These are phyloP conservation scores for Epinephelus coioides DNA, from an alignment of 2,797 vertebrate genomes.

Conservation along the genomic window DNA sequence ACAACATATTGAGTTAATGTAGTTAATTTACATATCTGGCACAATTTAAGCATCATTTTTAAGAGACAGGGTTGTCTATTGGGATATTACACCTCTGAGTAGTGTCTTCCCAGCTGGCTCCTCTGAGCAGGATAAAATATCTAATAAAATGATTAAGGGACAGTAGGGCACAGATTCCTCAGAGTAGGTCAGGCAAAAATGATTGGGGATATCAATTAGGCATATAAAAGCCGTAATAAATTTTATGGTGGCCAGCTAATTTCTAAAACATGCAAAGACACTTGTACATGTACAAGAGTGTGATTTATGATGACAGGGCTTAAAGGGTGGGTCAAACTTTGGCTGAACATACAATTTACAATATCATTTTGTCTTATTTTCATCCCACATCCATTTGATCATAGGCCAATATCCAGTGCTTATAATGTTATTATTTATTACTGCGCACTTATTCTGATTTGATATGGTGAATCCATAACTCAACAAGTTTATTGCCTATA, in stretches of 20 bases:
- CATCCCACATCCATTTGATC: constrained; percentile 13
- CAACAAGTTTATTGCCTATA: neutral
- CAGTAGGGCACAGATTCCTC: neutral
- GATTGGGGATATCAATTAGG: neutral
- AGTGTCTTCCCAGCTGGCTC: neutral
- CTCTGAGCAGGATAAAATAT: neutral
- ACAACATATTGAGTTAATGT: neutral
- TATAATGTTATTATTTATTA: constrained; percentile 30
- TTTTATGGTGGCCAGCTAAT: neutral
- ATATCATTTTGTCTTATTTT: constrained; percentile 6
- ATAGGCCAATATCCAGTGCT: neutral
- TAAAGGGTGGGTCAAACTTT: neutral
- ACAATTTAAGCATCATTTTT: neutral
- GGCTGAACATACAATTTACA: constrained; percentile 9
- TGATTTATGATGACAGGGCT: constrained; percentile 14
- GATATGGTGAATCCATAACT: constrained; percentile 27
- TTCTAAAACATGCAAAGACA: constrained; percentile 17
- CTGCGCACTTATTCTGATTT: constrained; percentile 24
- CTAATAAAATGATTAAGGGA: neutral
- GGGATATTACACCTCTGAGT: neutral
- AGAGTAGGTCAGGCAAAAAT: neutral
- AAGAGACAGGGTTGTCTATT: neutral
- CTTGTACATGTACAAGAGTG: neutral
- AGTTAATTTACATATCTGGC: neutral
- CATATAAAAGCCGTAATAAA: neutral